A percentile compares a stretch with the other conserved stretches of the same genome.
These are phyloP conservation scores for Microvelia longipes DNA, from an alignment of 1,140 invertebrate genomes.

Conservation along the genomic window DNA sequence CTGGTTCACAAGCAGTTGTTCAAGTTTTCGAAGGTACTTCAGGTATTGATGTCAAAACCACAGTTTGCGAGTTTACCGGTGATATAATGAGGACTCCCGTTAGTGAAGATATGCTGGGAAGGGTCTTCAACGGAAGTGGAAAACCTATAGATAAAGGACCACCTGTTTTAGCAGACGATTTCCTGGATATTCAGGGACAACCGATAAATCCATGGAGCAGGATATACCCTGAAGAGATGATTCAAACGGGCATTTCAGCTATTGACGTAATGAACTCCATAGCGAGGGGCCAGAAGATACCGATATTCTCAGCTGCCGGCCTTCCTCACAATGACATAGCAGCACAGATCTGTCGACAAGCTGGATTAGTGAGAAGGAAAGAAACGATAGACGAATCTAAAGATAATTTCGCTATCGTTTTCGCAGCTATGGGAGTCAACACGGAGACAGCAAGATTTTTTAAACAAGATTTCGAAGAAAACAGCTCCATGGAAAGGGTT, in stretches of 20 bases:
- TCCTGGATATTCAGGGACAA: conserved; percentile 90
- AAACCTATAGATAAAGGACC: conserved; percentile 97
- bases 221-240: conserved; percentile 99
- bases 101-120: conserved; percentile 94
- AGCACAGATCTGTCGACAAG: conserved; percentile 96
- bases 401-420: conserved; percentile 95
- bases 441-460: conserved; percentile 61
- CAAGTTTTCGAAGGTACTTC: conserved; percentile 97
- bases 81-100: conserved; percentile 92
- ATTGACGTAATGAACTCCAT: conserved; percentile 99
- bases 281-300: conserved; percentile 95
- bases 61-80: conserved; percentile 92
- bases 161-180: conserved; percentile 89
- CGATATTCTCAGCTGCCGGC: conserved; percentile 97
- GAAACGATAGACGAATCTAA: conserved; percentile 78
- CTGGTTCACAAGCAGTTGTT: conserved; percentile 90
- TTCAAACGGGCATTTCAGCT: conserved; percentile 95
- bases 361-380: conserved; percentile 77
- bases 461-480: conserved; percentile 40
- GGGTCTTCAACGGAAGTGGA: conserved; percentile 95
- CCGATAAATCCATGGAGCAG: conserved; percentile 96
- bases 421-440: conserved; percentile 98
- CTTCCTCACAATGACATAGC: conserved; percentile 97
- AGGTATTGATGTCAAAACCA: conserved; percentile 95
- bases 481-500: conserved; percentile 98